Evolutionary conservation across 2,888 invertebrate species (phyloP).

Genomic region (Drosophila melanocephala): DNA sequence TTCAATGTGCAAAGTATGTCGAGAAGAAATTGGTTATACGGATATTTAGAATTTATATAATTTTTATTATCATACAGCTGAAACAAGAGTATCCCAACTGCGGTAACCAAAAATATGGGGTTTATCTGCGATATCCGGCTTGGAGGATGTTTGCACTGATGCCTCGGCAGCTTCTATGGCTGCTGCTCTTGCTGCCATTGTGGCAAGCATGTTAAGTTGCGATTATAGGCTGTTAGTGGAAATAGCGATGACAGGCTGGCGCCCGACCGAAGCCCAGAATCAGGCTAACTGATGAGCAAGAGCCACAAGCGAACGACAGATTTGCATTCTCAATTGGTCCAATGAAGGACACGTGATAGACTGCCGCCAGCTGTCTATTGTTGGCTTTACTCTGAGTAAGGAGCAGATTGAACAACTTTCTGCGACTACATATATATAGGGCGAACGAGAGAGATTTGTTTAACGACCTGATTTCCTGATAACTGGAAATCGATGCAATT

Average conservation of each 20-base stretch:
- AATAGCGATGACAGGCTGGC: constrained; percentile 54
- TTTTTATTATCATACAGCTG: not conserved
- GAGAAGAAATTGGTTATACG: too few relatives aligned
- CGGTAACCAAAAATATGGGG: not conserved
- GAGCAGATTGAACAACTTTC: constrained; percentile 40
- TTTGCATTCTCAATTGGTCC: constrained; percentile 80
- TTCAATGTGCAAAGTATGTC: too few relatives aligned
- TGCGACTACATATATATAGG: not conserved
- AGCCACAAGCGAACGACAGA: constrained; percentile 47
- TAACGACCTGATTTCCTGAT: constrained; percentile 37
- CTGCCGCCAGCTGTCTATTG: constrained; percentile 22
- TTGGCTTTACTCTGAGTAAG: not conserved
- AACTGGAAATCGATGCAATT: constrained; percentile 41
- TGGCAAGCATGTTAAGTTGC: constrained; percentile 80
- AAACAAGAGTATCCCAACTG: not conserved
- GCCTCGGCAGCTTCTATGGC: constrained; percentile 55
- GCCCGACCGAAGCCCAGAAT: constrained; percentile 6
- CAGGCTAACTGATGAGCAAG: constrained; percentile 36
- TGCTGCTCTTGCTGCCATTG: constrained; percentile 27
- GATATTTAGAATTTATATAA: not conserved
- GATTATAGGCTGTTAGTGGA: constrained; percentile 80
- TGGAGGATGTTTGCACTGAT: constrained; percentile 78
- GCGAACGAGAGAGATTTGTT: constrained; percentile 1
- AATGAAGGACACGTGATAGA: constrained; percentile 57
- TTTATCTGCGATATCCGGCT: constrained; percentile 72